Evolutionary conservation across 1,140 invertebrate species (phyloP).

Genomic region (Drosophila bocqueti): DNA sequence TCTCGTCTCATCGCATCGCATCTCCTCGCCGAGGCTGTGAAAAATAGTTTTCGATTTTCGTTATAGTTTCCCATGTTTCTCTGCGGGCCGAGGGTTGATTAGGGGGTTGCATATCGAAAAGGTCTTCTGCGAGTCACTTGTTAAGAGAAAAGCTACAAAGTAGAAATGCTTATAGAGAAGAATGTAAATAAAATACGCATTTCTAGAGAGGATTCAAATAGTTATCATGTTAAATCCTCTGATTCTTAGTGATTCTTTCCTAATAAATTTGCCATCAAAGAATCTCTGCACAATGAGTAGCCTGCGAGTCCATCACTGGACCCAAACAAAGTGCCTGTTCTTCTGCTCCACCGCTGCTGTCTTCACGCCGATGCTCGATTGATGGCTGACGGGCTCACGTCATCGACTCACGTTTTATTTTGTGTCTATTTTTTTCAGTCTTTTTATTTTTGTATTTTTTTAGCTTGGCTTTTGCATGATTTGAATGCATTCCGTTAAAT

Average conservation of each 20-base stretch:
- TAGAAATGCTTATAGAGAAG: no score
- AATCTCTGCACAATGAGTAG: neutral
- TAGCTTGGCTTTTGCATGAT: conserved; percentile 50
- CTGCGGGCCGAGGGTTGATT: neutral
- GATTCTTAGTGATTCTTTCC: neutral
- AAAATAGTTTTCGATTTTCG: conserved; percentile 78
- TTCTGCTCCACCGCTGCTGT: conserved; percentile 4
- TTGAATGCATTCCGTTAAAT: conserved; percentile 60
- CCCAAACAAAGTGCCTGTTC: conserved; percentile 5
- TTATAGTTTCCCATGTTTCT: conserved; percentile 51
- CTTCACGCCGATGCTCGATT: conserved; percentile 48
- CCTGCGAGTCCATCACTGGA: neutral
- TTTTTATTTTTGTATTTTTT: conserved; percentile 28
- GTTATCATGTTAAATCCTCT: no score
- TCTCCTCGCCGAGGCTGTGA: conserved; percentile 41
- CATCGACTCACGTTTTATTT: conserved; percentile 60
- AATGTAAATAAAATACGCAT: no score
- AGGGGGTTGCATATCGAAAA: neutral
- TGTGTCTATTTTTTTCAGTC: conserved; percentile 7
- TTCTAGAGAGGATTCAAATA: no score
- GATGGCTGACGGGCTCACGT: conserved; percentile 73
- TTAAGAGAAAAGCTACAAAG: no score
- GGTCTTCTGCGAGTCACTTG: no score
- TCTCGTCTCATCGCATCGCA: no score
- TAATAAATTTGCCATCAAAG: neutral